phyloP scores from a whole-genome alignment of 2,113 vertebrate genomes.

The Oreochromis spilurus region DNA sequence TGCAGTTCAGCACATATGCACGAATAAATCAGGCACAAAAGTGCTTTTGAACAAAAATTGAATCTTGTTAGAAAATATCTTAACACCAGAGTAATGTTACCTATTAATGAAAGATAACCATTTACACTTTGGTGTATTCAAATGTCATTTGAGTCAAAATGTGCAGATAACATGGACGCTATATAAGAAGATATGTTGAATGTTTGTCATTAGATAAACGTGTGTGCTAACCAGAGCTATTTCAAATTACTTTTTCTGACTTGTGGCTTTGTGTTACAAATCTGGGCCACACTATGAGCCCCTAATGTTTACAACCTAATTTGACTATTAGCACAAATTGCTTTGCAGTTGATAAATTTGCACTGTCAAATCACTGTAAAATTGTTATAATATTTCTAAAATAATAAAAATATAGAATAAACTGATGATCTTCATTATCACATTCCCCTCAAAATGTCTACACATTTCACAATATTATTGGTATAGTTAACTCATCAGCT shows the following conservation, averaged over 20 bases:
- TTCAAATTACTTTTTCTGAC: background rate
- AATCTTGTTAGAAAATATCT: background rate
- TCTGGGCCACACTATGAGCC: too few species aligned
- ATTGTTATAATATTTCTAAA: background rate
- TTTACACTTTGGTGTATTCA: background rate
- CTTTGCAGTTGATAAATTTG: rapidly evolving
- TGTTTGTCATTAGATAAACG: rapidly evolving
- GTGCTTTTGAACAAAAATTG: background rate
- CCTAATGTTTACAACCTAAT: background rate
- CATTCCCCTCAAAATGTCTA: background rate
- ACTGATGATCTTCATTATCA: background rate
- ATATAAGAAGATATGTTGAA: background rate
- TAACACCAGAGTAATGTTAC: background rate
- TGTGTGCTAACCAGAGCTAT: background rate
- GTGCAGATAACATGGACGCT: background rate
- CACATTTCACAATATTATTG: background rate
- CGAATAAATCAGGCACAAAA: background rate
- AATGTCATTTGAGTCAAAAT: background rate
- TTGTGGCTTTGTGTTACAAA: background rate
- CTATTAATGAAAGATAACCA: rapidly evolving
- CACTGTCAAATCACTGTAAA: background rate
- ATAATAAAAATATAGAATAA: background rate
- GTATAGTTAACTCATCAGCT: background rate
- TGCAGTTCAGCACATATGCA: background rate
- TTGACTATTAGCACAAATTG: rapidly evolving